phyloP scores from a whole-genome alignment of 2,888 invertebrate species.

The Pseudanteris insignis region DNA sequence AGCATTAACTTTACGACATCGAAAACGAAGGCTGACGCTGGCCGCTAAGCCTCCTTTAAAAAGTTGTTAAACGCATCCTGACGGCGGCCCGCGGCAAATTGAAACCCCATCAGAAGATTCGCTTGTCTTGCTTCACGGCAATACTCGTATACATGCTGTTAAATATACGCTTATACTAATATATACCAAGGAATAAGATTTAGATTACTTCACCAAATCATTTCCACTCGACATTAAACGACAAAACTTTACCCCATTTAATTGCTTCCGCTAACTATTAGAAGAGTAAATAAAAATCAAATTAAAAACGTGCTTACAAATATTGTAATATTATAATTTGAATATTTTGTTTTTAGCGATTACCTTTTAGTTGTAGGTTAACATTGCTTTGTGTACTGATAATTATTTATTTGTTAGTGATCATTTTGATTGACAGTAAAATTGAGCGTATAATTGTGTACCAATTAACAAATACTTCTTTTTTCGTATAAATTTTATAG shows the following conservation, averaged over 20 bases:
- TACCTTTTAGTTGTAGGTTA: too few relatives aligned
- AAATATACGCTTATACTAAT: constrained; percentile 45
- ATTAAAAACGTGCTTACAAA: too few relatives aligned
- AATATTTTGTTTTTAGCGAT: too few relatives aligned
- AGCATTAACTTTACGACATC: constrained; percentile 57
- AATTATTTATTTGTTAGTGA: too few relatives aligned
- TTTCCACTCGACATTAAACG: constrained; percentile 28
- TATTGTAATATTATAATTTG: too few relatives aligned
- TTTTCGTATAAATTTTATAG: too few relatives aligned
- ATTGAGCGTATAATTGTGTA: too few relatives aligned
- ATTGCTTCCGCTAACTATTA: constrained; percentile 18
- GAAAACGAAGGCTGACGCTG: constrained; percentile 55
- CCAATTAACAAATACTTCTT: too few relatives aligned
- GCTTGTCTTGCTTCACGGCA: constrained; percentile 49
- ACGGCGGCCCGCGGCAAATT: constrained; percentile 66
- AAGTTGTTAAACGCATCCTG: constrained; percentile 66
- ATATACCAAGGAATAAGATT: constrained; percentile 42
- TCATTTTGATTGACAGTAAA: too few relatives aligned
- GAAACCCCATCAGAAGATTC: constrained; percentile 65
- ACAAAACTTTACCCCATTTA: constrained; percentile 27
- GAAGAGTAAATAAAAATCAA: constrained; percentile 1
- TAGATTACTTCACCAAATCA: constrained; percentile 40
- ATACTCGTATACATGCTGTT: constrained; percentile 50
- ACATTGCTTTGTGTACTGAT: too few relatives aligned
- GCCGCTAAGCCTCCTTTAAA: constrained; percentile 64